Base-by-base conservation (phyloP, 1,140 invertebrate genomes). In the Harlomillsia oculata region DNA sequence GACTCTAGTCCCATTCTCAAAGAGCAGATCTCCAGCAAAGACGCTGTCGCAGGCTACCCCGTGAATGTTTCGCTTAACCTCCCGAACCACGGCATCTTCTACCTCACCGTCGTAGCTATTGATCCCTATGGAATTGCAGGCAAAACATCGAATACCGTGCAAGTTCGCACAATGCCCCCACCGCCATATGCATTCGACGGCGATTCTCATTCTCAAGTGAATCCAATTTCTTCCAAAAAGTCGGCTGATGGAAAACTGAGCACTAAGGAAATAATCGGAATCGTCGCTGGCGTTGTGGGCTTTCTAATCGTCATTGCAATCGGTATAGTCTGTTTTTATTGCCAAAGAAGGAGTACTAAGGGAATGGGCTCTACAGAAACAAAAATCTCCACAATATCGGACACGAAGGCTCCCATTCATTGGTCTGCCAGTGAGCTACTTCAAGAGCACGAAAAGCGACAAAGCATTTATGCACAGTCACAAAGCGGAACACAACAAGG, bases 381-480 rank as follows among this genome's bases (percentile, higher is more conserved):
- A 18, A 59, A 65, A 30, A 61, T 65, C 25, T 65, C 53, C n/a
- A 62, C 63, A 2, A 65, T 65, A 39, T 53, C 59, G n/a, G 45
- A 58, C n/a, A 60, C 53, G 20, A 65, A 65, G 43, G 63, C 56
- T 16, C 63, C 63, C 1, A 63, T 59, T 37, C 57, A 59, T 23
- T 80, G 78, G 78, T 76, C 75, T 25, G 78, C 78, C 4, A 77
- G 74, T 9, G 76, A 79, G 66, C 66, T 80, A 8, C 67, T 80
- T 3, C 75, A 77, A 60, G 78, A 79, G 65, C 78, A 80, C 57
- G 78, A 80, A 65, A 70, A 75, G 25, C 69, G 77, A 30, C 73
- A 73, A 34, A 77, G 75, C 60, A 76, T 77, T 0, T 73, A 67
- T 43, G 63, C 40, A 11, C 56, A 58, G 30, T 34, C 48, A 26